Percentiles rank a stretch among this genome's conserved stretches.
Conservation (phyloP, 2,797 vertebrate species). For the Alauda arvensis region DNA sequence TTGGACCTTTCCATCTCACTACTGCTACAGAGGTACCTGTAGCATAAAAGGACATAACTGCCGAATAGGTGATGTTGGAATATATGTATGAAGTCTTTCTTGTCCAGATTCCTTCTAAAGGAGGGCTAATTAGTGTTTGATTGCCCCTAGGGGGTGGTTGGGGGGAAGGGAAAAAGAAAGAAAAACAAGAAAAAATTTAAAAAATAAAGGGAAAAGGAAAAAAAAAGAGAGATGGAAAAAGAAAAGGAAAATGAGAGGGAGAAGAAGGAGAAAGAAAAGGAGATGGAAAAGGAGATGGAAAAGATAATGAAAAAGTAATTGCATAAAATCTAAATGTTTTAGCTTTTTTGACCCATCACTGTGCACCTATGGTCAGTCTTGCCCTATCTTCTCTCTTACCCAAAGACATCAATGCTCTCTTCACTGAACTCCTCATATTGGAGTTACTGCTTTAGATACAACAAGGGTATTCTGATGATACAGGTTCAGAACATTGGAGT, state of each 20-base stretch:
- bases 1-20: background rate
- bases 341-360: background rate
- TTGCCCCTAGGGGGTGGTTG: accelerated
- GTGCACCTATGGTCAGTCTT: background rate
- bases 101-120: background rate
- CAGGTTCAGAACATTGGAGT: background rate
- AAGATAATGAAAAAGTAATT: accelerated
- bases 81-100: background rate
- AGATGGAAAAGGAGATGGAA: no score
- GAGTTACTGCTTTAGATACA: background rate
- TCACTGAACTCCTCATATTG: background rate
- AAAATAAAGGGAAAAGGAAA: accelerated
- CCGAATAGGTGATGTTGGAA: background rate
- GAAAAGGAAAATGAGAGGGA: no score
- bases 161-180: accelerated
- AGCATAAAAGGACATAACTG: background rate
- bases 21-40: background rate
- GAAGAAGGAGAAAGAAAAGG: accelerated
- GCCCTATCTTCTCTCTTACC: background rate
- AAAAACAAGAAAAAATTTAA: no score
- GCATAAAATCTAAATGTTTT: background rate
- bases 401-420: background rate
- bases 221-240: no score
- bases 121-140: background rate
- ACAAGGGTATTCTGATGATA: background rate